A percentile compares a stretch with the other conserved stretches of the same genome.
phyloP scores from a whole-genome alignment of 2,888 invertebrate species.

The Oxyteleia sp. region DNA sequence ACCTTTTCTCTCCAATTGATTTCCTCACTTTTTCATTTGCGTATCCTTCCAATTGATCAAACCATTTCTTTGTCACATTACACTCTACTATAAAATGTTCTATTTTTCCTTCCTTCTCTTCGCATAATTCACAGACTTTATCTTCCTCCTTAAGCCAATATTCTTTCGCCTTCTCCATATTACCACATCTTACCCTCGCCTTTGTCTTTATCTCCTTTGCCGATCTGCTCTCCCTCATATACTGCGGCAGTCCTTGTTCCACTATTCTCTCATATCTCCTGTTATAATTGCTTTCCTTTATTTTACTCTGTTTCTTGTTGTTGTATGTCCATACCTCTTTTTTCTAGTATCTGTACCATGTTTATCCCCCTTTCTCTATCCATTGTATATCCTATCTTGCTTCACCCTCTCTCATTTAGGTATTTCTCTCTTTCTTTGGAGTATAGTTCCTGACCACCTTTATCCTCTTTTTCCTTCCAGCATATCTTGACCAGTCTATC shows the following conservation, averaged over 20 bases:
- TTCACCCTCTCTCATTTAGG: constrained; percentile 14
- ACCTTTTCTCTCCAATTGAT: neutral
- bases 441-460: neutral
- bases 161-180: no score
- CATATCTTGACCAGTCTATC: constrained; percentile 22
- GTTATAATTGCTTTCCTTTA: constrained; percentile 39
- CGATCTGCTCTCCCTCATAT: constrained; percentile 6
- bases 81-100: constrained; percentile 22
- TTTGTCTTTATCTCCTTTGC: constrained; percentile 22
- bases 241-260: constrained; percentile 13
- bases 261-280: constrained; percentile 14
- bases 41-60: constrained; percentile 23
- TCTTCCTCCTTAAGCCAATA: constrained; percentile 17
- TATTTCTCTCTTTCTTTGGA: constrained; percentile 16
- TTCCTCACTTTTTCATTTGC: neutral
- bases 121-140: constrained; percentile 10
- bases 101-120: neutral
- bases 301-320: constrained; percentile 18
- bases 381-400: neutral
- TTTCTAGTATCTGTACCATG: neutral
- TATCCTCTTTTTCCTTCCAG: constrained; percentile 12
- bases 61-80: constrained; percentile 28
- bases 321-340: constrained; percentile 20
- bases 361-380: constrained; percentile 9
- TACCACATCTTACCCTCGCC: constrained; percentile 44